A percentile compares a stretch with the other conserved stretches of the same genome.
Evolutionary conservation across 2,113 vertebrate genomes (phyloP).

Genomic region (Ptilorrhoa leucosticta): DNA sequence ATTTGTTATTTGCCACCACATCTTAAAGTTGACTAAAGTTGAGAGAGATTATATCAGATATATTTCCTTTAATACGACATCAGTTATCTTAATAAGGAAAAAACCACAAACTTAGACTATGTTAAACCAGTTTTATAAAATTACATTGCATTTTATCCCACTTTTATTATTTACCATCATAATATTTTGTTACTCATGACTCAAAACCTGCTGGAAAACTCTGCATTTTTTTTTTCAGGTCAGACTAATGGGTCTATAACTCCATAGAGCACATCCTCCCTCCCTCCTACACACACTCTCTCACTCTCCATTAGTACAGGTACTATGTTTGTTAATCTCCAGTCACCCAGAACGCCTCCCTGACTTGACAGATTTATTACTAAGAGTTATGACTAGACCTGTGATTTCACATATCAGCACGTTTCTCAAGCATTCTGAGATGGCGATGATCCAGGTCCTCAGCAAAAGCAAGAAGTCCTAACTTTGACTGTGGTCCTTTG

Average conservation of each 20-base stretch:
- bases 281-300: background rate
- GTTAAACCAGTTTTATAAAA: background rate
- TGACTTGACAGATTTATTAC: slow-evolving; percentile 54
- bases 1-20: background rate
- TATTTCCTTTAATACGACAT: background rate
- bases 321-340: slow-evolving; percentile 56
- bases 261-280: background rate
- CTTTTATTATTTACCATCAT: background rate
- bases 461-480: background rate
- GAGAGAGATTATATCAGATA: background rate
- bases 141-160: background rate
- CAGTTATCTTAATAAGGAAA: background rate
- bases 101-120: background rate
- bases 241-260: slow-evolving; percentile 6
- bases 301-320: slow-evolving; percentile 56
- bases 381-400: slow-evolving; percentile 34
- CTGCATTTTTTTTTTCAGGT: background rate
- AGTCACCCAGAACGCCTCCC: slow-evolving; percentile 48
- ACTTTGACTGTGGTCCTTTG: background rate
- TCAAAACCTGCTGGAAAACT: background rate
- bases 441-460: background rate
- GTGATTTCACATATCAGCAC: slow-evolving; percentile 38
- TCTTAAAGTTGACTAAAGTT: background rate
- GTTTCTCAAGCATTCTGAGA: slow-evolving; percentile 23
- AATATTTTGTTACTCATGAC: background rate